Percentiles rank a stretch among this genome's conserved stretches.
Evolutionary conservation across 2,113 vertebrate genomes (phyloP).

Genomic region (Vidua chalybeata): DNA sequence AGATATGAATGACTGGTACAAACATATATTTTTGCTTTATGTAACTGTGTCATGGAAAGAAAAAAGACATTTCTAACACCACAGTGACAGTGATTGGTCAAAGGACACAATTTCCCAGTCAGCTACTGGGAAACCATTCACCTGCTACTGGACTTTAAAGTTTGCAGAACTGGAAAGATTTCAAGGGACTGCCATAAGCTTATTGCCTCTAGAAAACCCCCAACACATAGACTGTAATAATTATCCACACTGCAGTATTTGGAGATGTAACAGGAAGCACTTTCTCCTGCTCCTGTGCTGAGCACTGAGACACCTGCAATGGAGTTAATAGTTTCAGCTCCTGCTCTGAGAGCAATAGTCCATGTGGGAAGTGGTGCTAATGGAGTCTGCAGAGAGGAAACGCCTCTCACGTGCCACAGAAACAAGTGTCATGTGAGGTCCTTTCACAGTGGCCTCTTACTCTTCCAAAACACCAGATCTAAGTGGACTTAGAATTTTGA

Average conservation of each 20-base stretch:
- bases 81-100: background rate
- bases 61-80: background rate
- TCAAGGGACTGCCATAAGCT: background rate
- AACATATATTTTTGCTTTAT: background rate
- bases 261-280: background rate
- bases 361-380: background rate
- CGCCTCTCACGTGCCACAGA: background rate
- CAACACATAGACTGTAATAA: background rate
- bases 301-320: background rate
- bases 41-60: background rate
- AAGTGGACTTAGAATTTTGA: background rate
- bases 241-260: background rate
- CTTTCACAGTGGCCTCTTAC: slow-evolving; percentile 1
- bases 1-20: background rate
- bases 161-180: background rate
- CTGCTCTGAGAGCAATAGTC: background rate
- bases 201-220: background rate
- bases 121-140: background rate
- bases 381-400: slow-evolving; percentile 6
- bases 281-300: background rate
- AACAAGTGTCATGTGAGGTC: background rate
- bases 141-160: background rate
- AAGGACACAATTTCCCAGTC: background rate
- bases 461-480: background rate
- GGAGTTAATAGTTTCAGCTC: background rate